Conservation (phyloP, 2,113 vertebrate genomes). For the Redunca redunca region DNA sequence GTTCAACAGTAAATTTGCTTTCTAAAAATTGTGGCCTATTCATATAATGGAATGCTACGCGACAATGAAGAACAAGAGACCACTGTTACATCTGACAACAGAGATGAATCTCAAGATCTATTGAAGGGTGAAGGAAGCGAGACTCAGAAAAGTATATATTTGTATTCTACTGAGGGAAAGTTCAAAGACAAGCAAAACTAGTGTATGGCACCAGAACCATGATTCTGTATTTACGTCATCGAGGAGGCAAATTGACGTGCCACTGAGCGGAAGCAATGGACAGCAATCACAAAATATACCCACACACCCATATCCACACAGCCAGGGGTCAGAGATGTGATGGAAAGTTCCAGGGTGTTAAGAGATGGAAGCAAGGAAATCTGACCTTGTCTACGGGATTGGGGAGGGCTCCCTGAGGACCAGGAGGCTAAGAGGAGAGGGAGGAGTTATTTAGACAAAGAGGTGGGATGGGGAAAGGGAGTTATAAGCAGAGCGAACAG, state of each 20-base stretch:
- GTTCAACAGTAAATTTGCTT: background rate
- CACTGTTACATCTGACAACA: rapidly evolving
- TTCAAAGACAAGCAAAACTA: background rate
- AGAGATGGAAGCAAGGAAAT: background rate
- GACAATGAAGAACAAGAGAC: background rate
- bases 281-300: background rate
- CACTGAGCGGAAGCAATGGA: background rate
- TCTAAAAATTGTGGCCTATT: background rate
- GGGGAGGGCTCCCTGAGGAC: background rate
- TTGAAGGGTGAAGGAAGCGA: background rate
- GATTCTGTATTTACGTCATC: background rate
- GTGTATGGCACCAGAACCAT: background rate
- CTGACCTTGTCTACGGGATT: background rate
- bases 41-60: background rate
- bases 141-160: background rate
- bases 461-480: background rate
- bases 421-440: background rate
- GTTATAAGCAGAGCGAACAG: background rate
- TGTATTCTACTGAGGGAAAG: background rate
- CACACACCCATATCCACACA: background rate
- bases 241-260: background rate
- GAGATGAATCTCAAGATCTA: background rate
- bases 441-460: background rate
- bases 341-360: background rate
- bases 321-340: background rate